Base-by-base conservation (phyloP, 1,140 invertebrate species). In the Ptiloglossa arizonensis region DNA sequence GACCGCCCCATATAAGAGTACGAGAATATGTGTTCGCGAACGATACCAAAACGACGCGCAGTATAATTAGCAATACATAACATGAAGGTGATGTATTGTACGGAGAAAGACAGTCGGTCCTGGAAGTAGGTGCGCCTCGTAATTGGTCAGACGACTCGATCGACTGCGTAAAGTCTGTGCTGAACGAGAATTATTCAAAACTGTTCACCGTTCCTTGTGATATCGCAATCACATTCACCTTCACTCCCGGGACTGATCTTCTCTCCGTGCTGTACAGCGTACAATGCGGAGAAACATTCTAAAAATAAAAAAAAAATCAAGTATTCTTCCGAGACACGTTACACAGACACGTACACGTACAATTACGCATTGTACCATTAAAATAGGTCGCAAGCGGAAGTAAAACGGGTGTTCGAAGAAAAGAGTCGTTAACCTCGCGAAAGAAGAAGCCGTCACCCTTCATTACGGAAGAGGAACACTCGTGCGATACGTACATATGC, bases 51-150 rank as follows among this genome's bases (percentile, higher is more conserved):
- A 54, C 32, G 11, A 8, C 22, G 50, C 32, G 46, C 29, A 29
- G 17, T 67, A 35, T 35, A 35, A 67, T 67, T 67, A 67, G 46
- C 64, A 67, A 50, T 67, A n/a, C n/a, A n/a, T n/a, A 67, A 67
- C 46, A 5, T 11, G 46, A 32, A 35, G 24, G 3, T 32, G 50
- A 32, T n/a, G 38, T 41, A 41, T 41, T 41, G 41, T 41, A 41
- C 41, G 11, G 9, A 9, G 41, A 41, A 41, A 41, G 41, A 11
- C 9, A 41, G 41, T 19, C 46, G 19, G 46, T 5, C 11, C 9
- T 41, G 41, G 41, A 41, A 13, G 11, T 2, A 41, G 41, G 13
- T 11, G 11, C 41, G 41, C 9, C 32, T 35, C n/a, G 32, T 35
- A 35, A 41, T 9, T 2, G 8, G 41, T 41, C 11, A 11, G 9